Evolutionary conservation across 2,113 vertebrate species (phyloP).

Genomic region (Toxostoma redivivum): DNA sequence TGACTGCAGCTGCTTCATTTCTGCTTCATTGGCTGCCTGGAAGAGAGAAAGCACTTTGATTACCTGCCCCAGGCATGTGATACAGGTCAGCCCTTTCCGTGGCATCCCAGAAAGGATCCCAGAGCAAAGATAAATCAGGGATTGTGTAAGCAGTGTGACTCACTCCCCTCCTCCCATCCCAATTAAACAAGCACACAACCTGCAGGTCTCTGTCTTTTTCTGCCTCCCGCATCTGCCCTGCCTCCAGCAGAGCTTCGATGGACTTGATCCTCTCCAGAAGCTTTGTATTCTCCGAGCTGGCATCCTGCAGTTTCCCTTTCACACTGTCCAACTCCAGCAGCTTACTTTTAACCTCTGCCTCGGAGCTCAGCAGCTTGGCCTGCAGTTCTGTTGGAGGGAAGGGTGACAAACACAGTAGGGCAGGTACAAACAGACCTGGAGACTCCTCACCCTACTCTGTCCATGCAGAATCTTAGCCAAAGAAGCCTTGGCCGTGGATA

Average conservation of each 20-base stretch:
- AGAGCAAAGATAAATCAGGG: background rate
- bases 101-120: background rate
- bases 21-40: slow-evolving; percentile 69
- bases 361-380: slow-evolving; percentile 70
- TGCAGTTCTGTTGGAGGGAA: slow-evolving; percentile 75
- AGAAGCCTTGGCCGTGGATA: background rate
- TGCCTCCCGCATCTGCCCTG: slow-evolving; percentile 72
- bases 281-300: slow-evolving; percentile 74
- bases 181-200: slow-evolving; percentile 40
- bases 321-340: slow-evolving; percentile 75
- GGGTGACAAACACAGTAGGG: background rate
- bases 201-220: slow-evolving; percentile 66
- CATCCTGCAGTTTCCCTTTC: slow-evolving; percentile 76
- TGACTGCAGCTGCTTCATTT: slow-evolving; percentile 74
- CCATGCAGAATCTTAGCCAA: background rate
- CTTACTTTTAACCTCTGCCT: slow-evolving; percentile 77
- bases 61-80: background rate
- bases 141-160: background rate
- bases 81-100: background rate
- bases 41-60: background rate
- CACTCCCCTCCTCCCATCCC: background rate
- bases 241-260: slow-evolving; percentile 85
- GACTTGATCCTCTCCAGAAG: slow-evolving; percentile 81
- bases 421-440: background rate
- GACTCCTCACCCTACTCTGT: background rate